phyloP scores from a whole-genome alignment of 1,140 invertebrate species.

The Pseudomyrmex dendroicus region DNA sequence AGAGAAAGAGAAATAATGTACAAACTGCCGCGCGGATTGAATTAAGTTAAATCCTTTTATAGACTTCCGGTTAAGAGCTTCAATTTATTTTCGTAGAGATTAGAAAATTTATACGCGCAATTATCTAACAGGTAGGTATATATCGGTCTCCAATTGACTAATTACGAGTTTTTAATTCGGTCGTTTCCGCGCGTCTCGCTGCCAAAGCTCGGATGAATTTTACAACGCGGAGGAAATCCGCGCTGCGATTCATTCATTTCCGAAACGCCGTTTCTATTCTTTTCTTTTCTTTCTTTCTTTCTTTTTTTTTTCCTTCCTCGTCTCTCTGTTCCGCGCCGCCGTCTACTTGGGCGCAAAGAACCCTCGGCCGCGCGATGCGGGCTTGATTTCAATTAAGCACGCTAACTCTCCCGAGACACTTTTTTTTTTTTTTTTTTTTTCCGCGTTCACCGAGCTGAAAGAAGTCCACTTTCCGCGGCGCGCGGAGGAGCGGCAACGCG shows the following conservation, averaged over 20 bases:
- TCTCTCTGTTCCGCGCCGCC: background rate
- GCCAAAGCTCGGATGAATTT: no score
- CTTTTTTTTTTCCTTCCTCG: background rate
- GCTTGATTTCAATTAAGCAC: slow-evolving; percentile 77
- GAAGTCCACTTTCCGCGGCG: slow-evolving; percentile 5
- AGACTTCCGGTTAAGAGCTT: background rate
- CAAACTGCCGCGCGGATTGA: background rate
- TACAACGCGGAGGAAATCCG: background rate
- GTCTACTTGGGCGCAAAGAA: slow-evolving; percentile 44
- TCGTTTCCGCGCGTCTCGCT: background rate
- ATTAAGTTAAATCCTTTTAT: slow-evolving; percentile 3
- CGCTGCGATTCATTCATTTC: slow-evolving; percentile 9
- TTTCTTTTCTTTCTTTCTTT: slow-evolving; percentile 29
- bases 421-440: slow-evolving; percentile 61
- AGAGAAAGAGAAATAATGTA: slow-evolving; percentile 1
- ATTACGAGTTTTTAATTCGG: slow-evolving; percentile 5
- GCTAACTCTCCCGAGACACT: slow-evolving; percentile 35
- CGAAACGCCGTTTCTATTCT: slow-evolving; percentile 11
- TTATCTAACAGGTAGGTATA: no score
- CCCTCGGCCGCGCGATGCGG: slow-evolving; percentile 58
- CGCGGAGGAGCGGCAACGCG: no score
- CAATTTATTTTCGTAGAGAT: background rate
- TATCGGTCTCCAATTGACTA: background rate
- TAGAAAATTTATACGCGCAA: background rate
- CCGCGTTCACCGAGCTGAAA: slow-evolving; percentile 41